A percentile compares a stretch with the other conserved stretches of the same genome.
Evolutionary conservation across 2,113 vertebrate species (phyloP).

Genomic region (Pterocles orientalis): DNA sequence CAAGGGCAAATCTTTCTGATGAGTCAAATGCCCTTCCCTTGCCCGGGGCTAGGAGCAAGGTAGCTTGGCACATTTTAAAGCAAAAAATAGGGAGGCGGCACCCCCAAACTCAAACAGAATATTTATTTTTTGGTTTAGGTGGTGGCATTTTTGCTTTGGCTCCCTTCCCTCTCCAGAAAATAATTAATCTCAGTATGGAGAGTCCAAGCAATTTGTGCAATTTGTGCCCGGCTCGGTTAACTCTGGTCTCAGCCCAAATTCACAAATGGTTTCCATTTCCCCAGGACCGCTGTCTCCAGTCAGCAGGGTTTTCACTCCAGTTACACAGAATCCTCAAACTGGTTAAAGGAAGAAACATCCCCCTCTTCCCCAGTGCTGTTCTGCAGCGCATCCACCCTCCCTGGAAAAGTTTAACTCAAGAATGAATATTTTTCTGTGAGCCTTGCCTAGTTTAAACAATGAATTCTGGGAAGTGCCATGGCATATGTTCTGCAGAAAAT

Average conservation of each 20-base stretch:
- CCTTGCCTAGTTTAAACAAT: constrained; percentile 13
- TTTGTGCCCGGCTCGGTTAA: background rate
- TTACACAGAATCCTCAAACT: background rate
- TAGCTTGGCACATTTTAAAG: background rate
- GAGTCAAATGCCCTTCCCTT: constrained; percentile 17
- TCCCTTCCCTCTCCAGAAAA: background rate
- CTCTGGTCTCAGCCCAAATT: background rate
- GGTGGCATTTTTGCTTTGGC: background rate
- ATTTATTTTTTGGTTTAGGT: background rate
- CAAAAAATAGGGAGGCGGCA: background rate
- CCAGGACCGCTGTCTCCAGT: constrained; percentile 6
- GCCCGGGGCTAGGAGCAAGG: background rate
- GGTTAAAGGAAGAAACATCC: background rate
- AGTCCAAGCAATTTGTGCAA: background rate
- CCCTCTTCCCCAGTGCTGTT: background rate
- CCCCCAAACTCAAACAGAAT: background rate
- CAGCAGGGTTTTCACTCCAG: background rate
- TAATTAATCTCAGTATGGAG: background rate
- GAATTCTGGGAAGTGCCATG: constrained; percentile 50
- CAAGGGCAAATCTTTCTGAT: background rate
- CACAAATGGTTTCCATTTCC: constrained; percentile 26
- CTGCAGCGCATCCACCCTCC: background rate
- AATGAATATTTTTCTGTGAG: background rate
- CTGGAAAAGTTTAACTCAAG: constrained; percentile 11
- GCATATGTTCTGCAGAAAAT: constrained; percentile 56